Evolutionary conservation across 2,888 invertebrate species (phyloP).

Genomic region (Anorthoa munda): DNA sequence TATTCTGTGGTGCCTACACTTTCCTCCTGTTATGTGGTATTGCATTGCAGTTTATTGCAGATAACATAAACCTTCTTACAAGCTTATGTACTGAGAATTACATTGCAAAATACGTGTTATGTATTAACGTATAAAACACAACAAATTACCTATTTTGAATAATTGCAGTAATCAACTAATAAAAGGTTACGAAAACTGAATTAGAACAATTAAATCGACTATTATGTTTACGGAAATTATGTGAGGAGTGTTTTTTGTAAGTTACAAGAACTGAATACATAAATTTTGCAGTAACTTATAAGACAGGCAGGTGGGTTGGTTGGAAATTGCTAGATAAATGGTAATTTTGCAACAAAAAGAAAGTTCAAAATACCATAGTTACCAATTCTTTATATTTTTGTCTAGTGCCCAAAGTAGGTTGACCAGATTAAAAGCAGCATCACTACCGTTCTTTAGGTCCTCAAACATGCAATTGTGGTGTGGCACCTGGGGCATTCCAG

Average conservation of each 20-base stretch:
- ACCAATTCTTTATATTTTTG: too few relatives aligned
- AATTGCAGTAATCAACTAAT: conserved; percentile 59
- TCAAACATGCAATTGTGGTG: too few relatives aligned
- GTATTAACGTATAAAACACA: conserved; percentile 52
- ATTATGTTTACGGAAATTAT: conserved; percentile 65
- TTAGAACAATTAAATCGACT: conserved; percentile 55
- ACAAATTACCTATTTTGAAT: conserved; percentile 57
- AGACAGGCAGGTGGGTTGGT: neutral
- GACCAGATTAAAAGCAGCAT: too few relatives aligned
- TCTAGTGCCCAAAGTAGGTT: too few relatives aligned
- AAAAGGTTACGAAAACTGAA: conserved; percentile 56
- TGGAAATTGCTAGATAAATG: neutral
- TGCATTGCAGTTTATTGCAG: conserved; percentile 40
- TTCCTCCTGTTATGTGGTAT: conserved; percentile 23
- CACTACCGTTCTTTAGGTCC: too few relatives aligned
- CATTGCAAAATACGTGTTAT: conserved; percentile 61
- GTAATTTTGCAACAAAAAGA: too few relatives aligned
- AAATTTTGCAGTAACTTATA: conserved; percentile 31
- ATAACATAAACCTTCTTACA: conserved; percentile 31
- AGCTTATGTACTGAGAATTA: conserved; percentile 31
- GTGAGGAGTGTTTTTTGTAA: conserved; percentile 36
- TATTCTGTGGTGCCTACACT: conserved; percentile 15
- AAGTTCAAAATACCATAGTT: too few relatives aligned
- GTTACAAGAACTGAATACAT: conserved; percentile 54
- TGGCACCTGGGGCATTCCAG: too few relatives aligned